These are phyloP conservation scores for Apis mellifera DNA, from an alignment of 1,140 invertebrate genomes.

Conservation along the genomic window Amel_HAv3.1 CM009944.2:3027001-3027500, in stretches of 20 bases:
- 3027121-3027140: not conserved
- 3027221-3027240: not conserved
- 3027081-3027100: no score
- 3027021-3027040: no score
- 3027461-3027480: not conserved
- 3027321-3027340: not conserved
- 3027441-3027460: not conserved
- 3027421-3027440: not conserved
- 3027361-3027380: not conserved
- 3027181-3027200: not conserved
- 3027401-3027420: not conserved
- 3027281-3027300: not conserved
- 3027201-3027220: not conserved
- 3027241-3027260: conserved; percentile 14
- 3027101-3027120: not conserved
- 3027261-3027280: not conserved
- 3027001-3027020: no score
- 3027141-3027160: not conserved
- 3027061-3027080: no score
- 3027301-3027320: conserved; percentile 29
- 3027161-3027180: not conserved
- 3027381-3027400: conserved; percentile 10
- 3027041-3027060: no score
- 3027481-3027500: not conserved
- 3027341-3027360: conserved; percentile 4